A percentile compares a stretch with the other conserved stretches of the same genome.
These are phyloP conservation scores for Hipparchia sbordonii DNA, from an alignment of 2,888 invertebrate genomes.

Conservation along the genomic window DNA sequence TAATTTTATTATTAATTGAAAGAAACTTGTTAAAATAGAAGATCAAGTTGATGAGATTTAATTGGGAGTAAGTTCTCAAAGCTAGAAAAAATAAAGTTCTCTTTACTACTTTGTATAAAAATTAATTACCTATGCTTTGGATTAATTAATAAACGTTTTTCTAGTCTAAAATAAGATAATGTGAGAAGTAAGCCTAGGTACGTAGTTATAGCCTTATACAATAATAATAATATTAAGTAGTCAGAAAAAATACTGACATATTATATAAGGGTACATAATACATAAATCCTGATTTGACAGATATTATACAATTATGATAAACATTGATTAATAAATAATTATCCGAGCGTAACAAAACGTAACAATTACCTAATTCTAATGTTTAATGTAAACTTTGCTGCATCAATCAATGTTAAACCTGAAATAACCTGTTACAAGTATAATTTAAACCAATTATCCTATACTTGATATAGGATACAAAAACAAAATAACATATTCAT, in stretches of 20 bases:
- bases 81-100: no score
- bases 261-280: background rate
- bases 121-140: no score
- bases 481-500: background rate
- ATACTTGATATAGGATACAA: constrained; percentile 40
- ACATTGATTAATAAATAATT: background rate
- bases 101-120: no score
- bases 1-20: no score
- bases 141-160: no score
- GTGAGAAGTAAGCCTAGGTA: no score
- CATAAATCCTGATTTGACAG: constrained; percentile 8
- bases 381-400: constrained; percentile 2
- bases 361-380: constrained; percentile 27
- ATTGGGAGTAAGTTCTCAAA: no score
- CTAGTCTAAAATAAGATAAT: no score
- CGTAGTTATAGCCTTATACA: no score
- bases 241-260: background rate
- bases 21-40: no score
- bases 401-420: constrained; percentile 19
- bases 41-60: no score
- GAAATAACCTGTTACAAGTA: constrained; percentile 29
- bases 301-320: background rate
- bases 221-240: background rate
- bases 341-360: constrained; percentile 16
- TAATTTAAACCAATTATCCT: constrained; percentile 40